Percentiles rank a stretch among this genome's conserved stretches.
Conservation (phyloP, 2,888 invertebrate genomes). For the Nebria brevicollis region DNA sequence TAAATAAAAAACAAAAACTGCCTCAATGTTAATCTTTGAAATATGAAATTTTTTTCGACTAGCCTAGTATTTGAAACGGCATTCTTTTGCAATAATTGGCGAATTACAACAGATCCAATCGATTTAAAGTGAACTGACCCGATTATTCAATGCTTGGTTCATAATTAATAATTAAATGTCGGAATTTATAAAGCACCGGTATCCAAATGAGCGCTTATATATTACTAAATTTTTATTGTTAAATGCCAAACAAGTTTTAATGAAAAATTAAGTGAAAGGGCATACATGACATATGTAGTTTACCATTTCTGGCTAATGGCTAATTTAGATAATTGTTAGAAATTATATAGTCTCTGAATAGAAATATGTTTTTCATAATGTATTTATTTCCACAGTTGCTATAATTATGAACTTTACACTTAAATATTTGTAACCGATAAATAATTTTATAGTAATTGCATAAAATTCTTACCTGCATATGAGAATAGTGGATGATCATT, state of each 20-base stretch:
- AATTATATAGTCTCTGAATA: not conserved
- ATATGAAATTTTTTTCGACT: not conserved
- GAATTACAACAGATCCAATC: not conserved
- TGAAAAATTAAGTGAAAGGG: slow-evolving; percentile 1
- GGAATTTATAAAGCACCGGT: not conserved
- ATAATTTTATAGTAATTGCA: too few species aligned
- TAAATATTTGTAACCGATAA: too few species aligned
- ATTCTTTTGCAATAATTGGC: not conserved
- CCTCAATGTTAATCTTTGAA: not conserved
- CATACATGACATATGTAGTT: not conserved
- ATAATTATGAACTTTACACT: too few species aligned
- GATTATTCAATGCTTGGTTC: not conserved
- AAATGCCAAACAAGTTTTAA: not conserved
- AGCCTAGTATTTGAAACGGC: not conserved
- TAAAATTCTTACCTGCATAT: slow-evolving; percentile 74
- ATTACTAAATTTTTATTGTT: not conserved
- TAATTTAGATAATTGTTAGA: not conserved
- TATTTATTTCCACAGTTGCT: not conserved
- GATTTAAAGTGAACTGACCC: not conserved
- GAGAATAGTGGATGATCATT: slow-evolving; percentile 86
- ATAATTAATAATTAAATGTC: not conserved
- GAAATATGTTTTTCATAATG: not conserved
- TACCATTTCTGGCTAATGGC: not conserved
- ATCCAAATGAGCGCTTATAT: not conserved
- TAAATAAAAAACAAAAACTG: not conserved